These are phyloP conservation scores for Pseudomugil tenellus DNA, from an alignment of 2,797 vertebrate genomes.

Conservation along the genomic window DNA sequence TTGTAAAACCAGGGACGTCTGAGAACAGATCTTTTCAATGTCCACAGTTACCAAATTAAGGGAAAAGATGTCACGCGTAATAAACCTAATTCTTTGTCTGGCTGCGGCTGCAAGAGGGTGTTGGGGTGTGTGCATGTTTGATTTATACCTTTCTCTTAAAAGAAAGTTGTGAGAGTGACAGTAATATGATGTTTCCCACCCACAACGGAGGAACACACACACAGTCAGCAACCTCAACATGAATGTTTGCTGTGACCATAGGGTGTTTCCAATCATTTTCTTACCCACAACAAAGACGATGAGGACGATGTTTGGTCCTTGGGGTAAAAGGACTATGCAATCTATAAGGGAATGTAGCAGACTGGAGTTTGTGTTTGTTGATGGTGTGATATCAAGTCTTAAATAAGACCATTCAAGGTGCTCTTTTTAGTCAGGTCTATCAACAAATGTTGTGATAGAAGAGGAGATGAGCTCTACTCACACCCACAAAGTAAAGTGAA, in stretches of 20 bases:
- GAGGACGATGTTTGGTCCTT: constrained; percentile 34
- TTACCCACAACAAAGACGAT: constrained; percentile 55
- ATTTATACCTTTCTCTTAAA: constrained; percentile 67
- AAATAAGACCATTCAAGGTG: constrained; percentile 18
- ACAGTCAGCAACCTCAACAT: constrained; percentile 71
- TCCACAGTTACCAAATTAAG: constrained; percentile 52
- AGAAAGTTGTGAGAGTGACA: constrained; percentile 70
- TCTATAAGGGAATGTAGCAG: constrained; percentile 18
- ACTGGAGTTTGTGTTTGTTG: constrained; percentile 18
- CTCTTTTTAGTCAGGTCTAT: constrained; percentile 14
- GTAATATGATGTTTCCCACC: constrained; percentile 76
- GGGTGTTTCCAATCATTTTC: constrained; percentile 64
- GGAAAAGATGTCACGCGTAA: constrained; percentile 48
- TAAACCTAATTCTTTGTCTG: constrained; percentile 56
- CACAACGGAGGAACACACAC: constrained; percentile 76
- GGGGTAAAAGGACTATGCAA: constrained; percentile 22
- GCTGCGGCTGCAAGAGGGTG: constrained; percentile 27
- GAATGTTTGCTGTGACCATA: constrained; percentile 53
- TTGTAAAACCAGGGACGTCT: constrained; percentile 36
- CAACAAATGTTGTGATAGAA: constrained; percentile 17
- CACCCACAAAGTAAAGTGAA: constrained; percentile 52
- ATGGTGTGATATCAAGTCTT: constrained; percentile 17
- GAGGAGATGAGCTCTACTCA: constrained; percentile 23
- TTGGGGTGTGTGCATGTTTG: constrained; percentile 39
- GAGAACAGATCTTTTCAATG: constrained; percentile 32